Conservation (phyloP, 2,113 vertebrate genomes). For the Zapus hudsonius region DNA sequence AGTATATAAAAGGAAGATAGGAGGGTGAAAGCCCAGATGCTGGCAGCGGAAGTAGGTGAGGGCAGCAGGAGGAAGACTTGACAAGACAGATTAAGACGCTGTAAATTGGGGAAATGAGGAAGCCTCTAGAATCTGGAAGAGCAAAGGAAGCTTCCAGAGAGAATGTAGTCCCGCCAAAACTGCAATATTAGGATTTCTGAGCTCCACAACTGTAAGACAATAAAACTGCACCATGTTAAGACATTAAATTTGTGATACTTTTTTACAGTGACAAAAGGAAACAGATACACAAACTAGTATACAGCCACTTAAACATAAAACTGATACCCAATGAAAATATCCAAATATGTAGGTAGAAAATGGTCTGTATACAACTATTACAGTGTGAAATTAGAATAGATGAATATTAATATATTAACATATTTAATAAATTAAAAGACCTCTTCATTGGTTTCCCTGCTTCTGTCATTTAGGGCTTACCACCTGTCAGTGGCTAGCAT, state of each 20-base stretch:
- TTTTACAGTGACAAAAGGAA: not conserved
- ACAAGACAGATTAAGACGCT: not conserved
- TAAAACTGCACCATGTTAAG: not conserved
- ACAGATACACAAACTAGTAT: not conserved
- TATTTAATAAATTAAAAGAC: not conserved
- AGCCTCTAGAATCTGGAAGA: not conserved
- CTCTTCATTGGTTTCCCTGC: not conserved
- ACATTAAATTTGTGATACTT: not conserved
- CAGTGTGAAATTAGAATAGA: not conserved
- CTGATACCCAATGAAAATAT: not conserved
- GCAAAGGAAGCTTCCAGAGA: not conserved
- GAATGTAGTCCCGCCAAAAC: rapidly evolving
- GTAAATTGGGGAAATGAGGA: not conserved
- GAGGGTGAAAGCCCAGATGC: not conserved
- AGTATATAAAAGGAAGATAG: not conserved
- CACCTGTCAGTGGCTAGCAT: not conserved
- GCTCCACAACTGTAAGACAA: not conserved
- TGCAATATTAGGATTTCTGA: not conserved
- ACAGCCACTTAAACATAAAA: not conserved
- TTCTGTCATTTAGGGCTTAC: not conserved
- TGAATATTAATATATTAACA: not conserved
- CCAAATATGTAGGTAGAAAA: not conserved
- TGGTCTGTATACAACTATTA: not conserved
- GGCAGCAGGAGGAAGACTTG: not conserved
- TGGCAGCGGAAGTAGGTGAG: not conserved